Conservation (phyloP, 2,888 invertebrate species). For the Bugula neritina region DNA sequence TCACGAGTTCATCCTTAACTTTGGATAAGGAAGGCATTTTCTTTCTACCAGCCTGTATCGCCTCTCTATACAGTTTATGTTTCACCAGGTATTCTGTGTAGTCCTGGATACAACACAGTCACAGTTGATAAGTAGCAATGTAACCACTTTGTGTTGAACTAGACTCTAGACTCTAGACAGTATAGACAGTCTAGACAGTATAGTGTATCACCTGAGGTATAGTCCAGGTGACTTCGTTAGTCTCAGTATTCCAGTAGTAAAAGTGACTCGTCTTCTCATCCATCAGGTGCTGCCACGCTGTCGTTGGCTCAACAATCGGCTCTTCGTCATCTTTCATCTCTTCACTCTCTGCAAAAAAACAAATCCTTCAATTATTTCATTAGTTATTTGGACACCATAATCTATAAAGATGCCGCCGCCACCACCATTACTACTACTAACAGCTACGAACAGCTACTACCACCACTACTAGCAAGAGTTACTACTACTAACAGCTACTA, state of each 20-base stretch:
- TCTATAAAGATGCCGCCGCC: too few species aligned
- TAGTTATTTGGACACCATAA: too few species aligned
- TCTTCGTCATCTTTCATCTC: neutral
- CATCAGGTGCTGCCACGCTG: slow-evolving; percentile 19
- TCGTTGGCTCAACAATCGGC: slow-evolving; percentile 5
- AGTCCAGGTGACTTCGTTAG: slow-evolving; percentile 23
- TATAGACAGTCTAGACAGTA: too few species aligned
- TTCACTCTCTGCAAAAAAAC: neutral
- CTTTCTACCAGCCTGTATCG: neutral
- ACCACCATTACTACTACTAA: too few species aligned
- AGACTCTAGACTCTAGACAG: too few species aligned
- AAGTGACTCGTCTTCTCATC: slow-evolving; percentile 15
- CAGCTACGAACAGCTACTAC: too few species aligned
- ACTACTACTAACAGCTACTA: too few species aligned
- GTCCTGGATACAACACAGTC: neutral
- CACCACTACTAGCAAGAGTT: too few species aligned
- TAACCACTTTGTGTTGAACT: too few species aligned
- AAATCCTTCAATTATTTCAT: too few species aligned
- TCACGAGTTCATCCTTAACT: too few species aligned
- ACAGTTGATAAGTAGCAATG: too few species aligned
- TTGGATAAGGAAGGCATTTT: neutral
- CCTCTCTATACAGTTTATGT: slow-evolving; percentile 12
- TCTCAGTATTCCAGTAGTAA: slow-evolving; percentile 23
- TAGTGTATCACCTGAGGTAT: slow-evolving; percentile 13
- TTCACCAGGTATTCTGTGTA: slow-evolving; percentile 14